Base-by-base conservation (phyloP, 2,797 vertebrate species). In the Gambelia wislizenii region DNA sequence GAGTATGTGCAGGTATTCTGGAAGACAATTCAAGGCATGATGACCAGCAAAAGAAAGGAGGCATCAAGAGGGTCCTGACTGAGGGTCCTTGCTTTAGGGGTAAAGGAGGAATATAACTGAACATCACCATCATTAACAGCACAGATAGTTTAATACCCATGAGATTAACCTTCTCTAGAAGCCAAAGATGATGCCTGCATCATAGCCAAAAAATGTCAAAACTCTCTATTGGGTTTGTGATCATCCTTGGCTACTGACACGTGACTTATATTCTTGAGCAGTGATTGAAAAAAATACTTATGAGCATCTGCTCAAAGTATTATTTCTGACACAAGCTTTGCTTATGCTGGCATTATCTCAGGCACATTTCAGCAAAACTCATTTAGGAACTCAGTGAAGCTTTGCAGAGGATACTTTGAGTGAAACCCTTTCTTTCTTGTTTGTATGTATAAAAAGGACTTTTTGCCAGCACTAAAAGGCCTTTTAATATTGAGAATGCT, bases 341-440 rank as follows among this genome's bases (percentile, higher is more conserved):
- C 59, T 77, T 83, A 83, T 69, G 33, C 61, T 70, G 39, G 22
- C 61, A 39, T 44, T 20, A 61, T 74, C 61, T 54, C 22, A 42
- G 33, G 25, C 67, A 61, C 52, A 81, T 72, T 78, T 78, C 18
- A 87, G 81, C 33, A 79, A 84, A 87, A 90, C 70, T 84, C 56
- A 90, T 86, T 86, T 86, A 20, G 56, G 75, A 82, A 5, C 16
- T 81, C 83, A 85, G 30, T 64, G 77, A 89, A 52, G 30, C 83
- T 64, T 78, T 89, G 54, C 61, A 70, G n/a, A 81, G n/a, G 30
- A 75, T 36, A 83, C 54, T 61, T 75, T 75, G 67, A 61, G 14
- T 44, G 49, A 74, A 85, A 49, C 27, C 52, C 64, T 74, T 42
- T 61, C 30, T 80, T 80, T 81, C 39, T 85, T 72, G 61, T 83